A percentile compares a stretch with the other conserved stretches of the same genome.
phyloP scores from a whole-genome alignment of 2,797 vertebrate species.

The Onychomys leucogaster region DNA sequence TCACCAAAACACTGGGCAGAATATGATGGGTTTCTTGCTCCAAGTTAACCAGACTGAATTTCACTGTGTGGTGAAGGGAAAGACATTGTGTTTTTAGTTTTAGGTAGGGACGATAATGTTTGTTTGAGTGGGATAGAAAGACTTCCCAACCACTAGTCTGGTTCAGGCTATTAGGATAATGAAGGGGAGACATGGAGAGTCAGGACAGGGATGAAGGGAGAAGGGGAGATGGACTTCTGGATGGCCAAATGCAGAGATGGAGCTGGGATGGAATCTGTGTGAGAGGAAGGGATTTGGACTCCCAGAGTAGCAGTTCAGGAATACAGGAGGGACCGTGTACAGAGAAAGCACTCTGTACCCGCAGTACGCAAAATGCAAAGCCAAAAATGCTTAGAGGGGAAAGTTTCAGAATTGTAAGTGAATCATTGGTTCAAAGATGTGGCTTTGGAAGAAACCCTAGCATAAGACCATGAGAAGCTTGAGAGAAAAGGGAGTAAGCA shows the following conservation, averaged over 20 bases:
- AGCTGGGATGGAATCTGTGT: background rate
- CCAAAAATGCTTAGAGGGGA: background rate
- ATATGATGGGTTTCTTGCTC: conserved; percentile 18
- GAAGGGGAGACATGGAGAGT: background rate
- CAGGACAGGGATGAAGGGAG: background rate
- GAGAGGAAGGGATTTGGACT: background rate
- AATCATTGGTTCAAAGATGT: background rate
- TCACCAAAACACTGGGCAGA: background rate
- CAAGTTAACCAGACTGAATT: background rate
- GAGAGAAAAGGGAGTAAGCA: background rate
- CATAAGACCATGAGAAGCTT: background rate
- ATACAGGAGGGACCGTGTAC: accelerated
- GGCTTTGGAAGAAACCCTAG: background rate
- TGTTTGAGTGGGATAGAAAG: background rate
- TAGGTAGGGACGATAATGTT: background rate
- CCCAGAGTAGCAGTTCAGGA: background rate
- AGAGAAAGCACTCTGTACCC: background rate
- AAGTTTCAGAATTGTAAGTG: background rate
- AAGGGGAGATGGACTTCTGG: background rate
- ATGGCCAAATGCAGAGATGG: background rate
- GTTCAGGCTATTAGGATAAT: background rate
- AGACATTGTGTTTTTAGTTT: background rate
- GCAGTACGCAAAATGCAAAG: background rate
- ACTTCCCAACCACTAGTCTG: background rate
- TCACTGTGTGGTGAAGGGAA: conserved; percentile 1